Conservation (phyloP, 2,888 invertebrate genomes). For the Dioctria linearis region DNA sequence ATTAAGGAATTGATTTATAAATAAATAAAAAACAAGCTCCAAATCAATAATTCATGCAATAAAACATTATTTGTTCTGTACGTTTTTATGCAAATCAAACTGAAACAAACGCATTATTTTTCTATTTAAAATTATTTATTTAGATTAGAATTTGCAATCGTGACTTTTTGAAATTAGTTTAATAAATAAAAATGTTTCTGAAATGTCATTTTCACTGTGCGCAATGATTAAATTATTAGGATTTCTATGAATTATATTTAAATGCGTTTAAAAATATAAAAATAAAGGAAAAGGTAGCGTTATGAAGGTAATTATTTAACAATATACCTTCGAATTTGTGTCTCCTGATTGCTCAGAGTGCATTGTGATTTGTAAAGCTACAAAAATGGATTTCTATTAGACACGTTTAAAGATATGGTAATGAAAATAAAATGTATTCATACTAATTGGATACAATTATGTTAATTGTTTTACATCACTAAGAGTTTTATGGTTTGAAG, state of each 20-base stretch:
- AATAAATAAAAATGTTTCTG: background rate
- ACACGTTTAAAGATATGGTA: background rate
- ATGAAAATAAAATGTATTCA: background rate
- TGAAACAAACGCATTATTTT: too few species aligned
- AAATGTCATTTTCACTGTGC: background rate
- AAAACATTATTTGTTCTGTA: too few species aligned
- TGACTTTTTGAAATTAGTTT: too few species aligned
- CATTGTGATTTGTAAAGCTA: conserved; percentile 27
- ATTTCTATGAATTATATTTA: background rate
- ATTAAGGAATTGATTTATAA: too few species aligned
- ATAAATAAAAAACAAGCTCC: too few species aligned
- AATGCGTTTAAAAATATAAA: background rate
- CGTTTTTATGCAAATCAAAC: too few species aligned
- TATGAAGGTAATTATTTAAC: conserved; percentile 30
- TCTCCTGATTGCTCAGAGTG: conserved; percentile 30
- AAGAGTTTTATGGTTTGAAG: background rate
- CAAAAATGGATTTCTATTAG: conserved; percentile 25
- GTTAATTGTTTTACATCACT: background rate
- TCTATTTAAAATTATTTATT: too few species aligned
- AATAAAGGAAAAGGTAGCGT: background rate
- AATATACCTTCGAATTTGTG: conserved; percentile 35
- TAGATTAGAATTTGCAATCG: too few species aligned
- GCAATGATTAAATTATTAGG: background rate
- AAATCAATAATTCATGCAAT: too few species aligned
- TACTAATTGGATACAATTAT: background rate